Evolutionary conservation across 2,113 vertebrate species (phyloP).

Genomic region (Rhombomys opimus): DNA sequence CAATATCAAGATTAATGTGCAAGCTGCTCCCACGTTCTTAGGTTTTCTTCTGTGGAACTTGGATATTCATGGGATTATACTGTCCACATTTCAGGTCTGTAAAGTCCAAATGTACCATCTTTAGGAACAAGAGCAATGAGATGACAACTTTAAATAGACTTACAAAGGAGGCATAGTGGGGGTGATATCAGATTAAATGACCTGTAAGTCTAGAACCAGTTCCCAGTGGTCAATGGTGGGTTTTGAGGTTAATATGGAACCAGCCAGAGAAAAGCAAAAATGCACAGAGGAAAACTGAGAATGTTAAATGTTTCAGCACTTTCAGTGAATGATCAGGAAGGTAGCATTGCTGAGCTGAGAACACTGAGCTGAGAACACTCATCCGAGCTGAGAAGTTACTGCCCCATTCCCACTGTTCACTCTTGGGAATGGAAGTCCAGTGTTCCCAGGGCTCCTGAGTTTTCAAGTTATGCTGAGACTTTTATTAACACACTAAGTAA

Average conservation of each 20-base stretch:
- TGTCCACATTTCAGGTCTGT: neutral
- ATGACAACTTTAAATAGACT: neutral
- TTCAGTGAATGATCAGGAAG: neutral
- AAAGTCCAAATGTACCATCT: neutral
- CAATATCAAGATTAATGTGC: neutral
- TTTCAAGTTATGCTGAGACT: neutral
- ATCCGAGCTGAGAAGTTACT: rapidly evolving
- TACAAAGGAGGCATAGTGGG: neutral
- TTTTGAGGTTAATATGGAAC: neutral
- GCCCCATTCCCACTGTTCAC: neutral
- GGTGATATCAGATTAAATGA: neutral
- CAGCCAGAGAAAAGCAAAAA: neutral
- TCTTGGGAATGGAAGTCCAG: neutral
- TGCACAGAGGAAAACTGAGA: neutral
- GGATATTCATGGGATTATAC: neutral
- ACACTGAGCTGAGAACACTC: rapidly evolving
- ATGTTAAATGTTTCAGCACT: neutral
- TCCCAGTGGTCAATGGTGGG: neutral
- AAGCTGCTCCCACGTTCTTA: neutral
- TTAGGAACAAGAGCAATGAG: neutral
- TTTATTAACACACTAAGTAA: neutral
- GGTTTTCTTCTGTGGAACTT: neutral
- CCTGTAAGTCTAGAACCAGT: neutral
- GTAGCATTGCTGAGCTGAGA: neutral
- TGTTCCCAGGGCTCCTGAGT: neutral